A percentile compares a stretch with the other conserved stretches of the same genome.
Evolutionary conservation across 2,113 vertebrate genomes (phyloP).

Genomic region (Gopherus flavomarginatus): DNA sequence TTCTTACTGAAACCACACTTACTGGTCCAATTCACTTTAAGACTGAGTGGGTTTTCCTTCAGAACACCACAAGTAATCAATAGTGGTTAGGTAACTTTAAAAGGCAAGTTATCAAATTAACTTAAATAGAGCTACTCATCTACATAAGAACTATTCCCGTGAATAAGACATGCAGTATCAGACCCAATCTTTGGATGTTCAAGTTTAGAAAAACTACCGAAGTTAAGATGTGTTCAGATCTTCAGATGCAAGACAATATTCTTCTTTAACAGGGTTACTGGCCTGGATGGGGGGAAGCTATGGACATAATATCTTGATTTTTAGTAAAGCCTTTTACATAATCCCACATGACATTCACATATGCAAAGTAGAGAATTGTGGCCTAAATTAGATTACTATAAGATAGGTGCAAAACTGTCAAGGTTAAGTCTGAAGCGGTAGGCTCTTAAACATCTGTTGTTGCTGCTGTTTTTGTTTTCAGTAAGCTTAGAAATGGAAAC

Average conservation of each 20-base stretch:
- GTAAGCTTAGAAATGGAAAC: background rate
- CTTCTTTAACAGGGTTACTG: background rate
- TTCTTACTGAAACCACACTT: conserved; percentile 20
- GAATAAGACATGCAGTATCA: background rate
- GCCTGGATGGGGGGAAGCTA: background rate
- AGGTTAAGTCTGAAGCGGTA: background rate
- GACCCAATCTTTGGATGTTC: background rate
- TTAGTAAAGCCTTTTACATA: background rate
- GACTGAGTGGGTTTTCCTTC: background rate
- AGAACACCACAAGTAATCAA: background rate
- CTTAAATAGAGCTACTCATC: background rate
- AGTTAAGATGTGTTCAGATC: background rate
- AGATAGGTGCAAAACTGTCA: background rate
- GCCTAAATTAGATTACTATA: background rate
- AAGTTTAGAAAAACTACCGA: background rate
- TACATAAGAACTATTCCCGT: background rate
- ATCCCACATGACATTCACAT: background rate
- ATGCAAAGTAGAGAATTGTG: background rate
- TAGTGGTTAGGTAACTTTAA: background rate
- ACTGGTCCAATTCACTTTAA: background rate
- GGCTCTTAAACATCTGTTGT: background rate
- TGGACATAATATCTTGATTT: background rate
- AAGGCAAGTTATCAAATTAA: background rate
- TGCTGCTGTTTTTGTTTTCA: background rate
- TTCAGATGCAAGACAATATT: background rate